These are phyloP conservation scores for Recurvirostra avosetta DNA, from an alignment of 2,113 vertebrate genomes.

Conservation along the genomic window DNA sequence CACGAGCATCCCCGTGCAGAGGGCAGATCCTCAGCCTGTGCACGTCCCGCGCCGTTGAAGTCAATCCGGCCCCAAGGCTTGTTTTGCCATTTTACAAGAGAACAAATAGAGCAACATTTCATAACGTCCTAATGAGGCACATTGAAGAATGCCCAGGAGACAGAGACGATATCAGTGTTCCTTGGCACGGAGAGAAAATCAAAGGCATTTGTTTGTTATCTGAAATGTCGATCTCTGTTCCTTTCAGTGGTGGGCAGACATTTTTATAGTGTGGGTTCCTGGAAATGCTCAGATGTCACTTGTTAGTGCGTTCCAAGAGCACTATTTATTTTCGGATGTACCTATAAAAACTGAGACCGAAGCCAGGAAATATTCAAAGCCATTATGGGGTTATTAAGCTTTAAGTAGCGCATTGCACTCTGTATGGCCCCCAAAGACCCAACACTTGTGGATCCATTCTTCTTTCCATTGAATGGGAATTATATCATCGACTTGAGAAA, in stretches of 20 bases:
- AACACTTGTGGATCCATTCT: neutral
- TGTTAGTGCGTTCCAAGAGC: neutral
- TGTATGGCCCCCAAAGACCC: neutral
- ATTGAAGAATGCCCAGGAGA: conserved; percentile 51
- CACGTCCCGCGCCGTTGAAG: neutral
- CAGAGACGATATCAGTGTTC: conserved; percentile 36
- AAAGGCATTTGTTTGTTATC: conserved; percentile 55
- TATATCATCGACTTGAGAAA: neutral
- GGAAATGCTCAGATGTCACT: conserved; percentile 45
- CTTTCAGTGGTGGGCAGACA: neutral
- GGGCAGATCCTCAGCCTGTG: neutral
- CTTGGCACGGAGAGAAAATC: conserved; percentile 39
- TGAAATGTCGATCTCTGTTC: conserved; percentile 38
- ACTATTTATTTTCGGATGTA: conserved; percentile 12
- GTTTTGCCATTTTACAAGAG: conserved; percentile 30
- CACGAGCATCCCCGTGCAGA: neutral
- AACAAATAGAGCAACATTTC: conserved; percentile 40
- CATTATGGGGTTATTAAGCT: neutral
- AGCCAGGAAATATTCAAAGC: neutral
- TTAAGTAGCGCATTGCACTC: neutral
- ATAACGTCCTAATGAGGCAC: conserved; percentile 36
- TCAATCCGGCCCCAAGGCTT: neutral
- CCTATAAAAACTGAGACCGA: neutral
- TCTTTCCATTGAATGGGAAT: neutral
- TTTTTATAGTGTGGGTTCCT: conserved; percentile 36